Percentiles rank a stretch among this genome's conserved stretches.
phyloP scores from a whole-genome alignment of 2,797 vertebrate genomes.

The Podarcis siculus region DNA sequence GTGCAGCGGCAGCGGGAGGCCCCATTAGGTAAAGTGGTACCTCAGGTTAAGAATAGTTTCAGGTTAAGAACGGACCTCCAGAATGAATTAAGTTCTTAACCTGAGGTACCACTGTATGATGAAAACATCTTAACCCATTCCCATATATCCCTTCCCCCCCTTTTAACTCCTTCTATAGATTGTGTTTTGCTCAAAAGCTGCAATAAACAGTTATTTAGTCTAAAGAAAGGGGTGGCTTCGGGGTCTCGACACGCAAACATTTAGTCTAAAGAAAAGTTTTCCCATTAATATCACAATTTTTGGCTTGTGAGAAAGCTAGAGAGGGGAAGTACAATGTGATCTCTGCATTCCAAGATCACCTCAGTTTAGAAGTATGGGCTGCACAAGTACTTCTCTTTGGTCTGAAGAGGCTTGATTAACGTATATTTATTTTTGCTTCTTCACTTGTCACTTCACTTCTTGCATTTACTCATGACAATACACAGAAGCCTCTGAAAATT shows the following conservation, averaged over 20 bases:
- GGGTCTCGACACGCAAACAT: too few species aligned
- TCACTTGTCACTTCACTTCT: conserved; percentile 12
- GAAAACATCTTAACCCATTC: background rate
- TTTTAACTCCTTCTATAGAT: background rate
- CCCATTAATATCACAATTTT: conserved; percentile 31
- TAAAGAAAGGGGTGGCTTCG: background rate
- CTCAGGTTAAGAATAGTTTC: too few species aligned
- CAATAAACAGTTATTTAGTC: too few species aligned
- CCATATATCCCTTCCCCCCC: background rate
- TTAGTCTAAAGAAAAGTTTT: conserved; percentile 7
- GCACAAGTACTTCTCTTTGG: conserved; percentile 1
- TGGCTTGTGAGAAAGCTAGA: background rate
- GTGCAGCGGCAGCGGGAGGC: too few species aligned
- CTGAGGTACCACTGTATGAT: background rate
- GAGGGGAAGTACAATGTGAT: conserved; percentile 11
- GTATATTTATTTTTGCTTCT: conserved; percentile 26
- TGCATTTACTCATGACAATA: conserved; percentile 9
- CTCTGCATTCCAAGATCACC: background rate
- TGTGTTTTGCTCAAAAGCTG: background rate
- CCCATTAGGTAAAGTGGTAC: too few species aligned
- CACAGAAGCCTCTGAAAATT: conserved; percentile 23
- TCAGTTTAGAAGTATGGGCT: conserved; percentile 31
- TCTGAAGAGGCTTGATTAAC: background rate
- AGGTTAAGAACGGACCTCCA: too few species aligned
- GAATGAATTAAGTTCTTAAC: too few species aligned